Evolutionary conservation across 2,797 vertebrate genomes (phyloP).

Genomic region (Spatula versicolor): DNA sequence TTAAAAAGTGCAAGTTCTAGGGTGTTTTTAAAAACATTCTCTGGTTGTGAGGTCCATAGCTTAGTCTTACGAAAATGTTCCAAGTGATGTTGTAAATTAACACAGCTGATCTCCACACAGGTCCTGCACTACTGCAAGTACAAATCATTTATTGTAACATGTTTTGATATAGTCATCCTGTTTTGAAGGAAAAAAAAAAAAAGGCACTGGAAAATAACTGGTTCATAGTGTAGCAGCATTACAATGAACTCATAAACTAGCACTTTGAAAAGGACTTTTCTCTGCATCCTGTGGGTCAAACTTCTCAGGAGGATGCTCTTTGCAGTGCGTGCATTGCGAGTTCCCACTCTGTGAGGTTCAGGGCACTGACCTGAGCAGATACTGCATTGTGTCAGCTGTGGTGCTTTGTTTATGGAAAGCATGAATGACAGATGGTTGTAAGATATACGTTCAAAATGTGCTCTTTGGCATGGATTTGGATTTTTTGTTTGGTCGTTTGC

Average conservation of each 20-base stretch:
- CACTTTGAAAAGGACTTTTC: background rate
- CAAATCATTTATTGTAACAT: background rate
- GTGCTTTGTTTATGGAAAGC: background rate
- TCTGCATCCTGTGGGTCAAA: background rate
- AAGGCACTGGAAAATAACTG: background rate
- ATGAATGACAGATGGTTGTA: background rate
- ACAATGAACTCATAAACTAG: background rate
- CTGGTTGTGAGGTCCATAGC: background rate
- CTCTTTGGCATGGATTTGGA: background rate
- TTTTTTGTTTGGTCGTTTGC: background rate
- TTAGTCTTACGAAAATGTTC: background rate
- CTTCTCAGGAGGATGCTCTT: background rate
- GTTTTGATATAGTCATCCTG: background rate
- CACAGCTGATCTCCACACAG: background rate
- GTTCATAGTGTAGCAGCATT: background rate
- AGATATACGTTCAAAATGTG: fast-evolving
- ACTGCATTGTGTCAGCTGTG: fast-evolving
- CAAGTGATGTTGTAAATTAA: background rate
- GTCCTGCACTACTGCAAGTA: background rate
- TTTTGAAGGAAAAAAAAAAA: background rate
- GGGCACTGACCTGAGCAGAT: background rate
- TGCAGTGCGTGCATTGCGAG: fast-evolving
- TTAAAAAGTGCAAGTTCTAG: background rate
- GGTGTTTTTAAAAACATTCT: background rate
- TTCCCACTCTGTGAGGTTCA: fast-evolving